Percentiles rank a stretch among this genome's conserved stretches.
These are phyloP conservation scores for Lasiommata megera DNA, from an alignment of 2,888 invertebrate species.

Conservation along the genomic window DNA sequence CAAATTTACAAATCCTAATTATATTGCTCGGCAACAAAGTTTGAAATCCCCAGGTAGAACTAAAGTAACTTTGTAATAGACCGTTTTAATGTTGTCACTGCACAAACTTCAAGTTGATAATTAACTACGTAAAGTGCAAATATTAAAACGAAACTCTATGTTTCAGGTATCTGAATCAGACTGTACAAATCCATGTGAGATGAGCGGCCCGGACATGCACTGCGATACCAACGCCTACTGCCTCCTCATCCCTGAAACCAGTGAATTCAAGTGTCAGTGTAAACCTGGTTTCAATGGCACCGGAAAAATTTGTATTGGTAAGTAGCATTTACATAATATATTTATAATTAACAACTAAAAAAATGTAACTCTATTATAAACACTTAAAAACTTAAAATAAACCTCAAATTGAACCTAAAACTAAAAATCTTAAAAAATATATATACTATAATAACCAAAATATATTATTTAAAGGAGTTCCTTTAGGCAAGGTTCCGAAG, in stretches of 20 bases:
- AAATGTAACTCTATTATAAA: too few relatives aligned
- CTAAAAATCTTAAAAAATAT: too few relatives aligned
- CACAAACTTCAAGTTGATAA: neutral
- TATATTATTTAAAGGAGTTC: too few relatives aligned
- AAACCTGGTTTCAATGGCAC: slow-evolving; percentile 96
- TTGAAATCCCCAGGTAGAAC: neutral
- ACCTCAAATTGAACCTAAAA: too few relatives aligned
- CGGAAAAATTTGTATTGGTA: slow-evolving; percentile 87
- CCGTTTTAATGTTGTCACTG: neutral
- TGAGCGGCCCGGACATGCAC: slow-evolving; percentile 89
- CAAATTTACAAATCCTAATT: neutral
- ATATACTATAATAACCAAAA: too few relatives aligned
- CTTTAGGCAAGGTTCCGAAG: too few relatives aligned
- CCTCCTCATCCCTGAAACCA: slow-evolving; percentile 89
- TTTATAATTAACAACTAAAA: too few relatives aligned
- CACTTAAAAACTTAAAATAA: too few relatives aligned
- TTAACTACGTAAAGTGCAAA: too few relatives aligned
- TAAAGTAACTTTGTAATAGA: neutral
- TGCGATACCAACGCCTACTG: slow-evolving; percentile 95
- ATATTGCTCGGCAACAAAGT: slow-evolving; percentile 1
- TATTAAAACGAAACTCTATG: neutral
- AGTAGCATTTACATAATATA: slow-evolving; percentile 35
- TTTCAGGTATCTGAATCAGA: slow-evolving; percentile 83
- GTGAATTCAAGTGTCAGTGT: slow-evolving; percentile 94
- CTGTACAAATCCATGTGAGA: slow-evolving; percentile 95